A percentile compares a stretch with the other conserved stretches of the same genome.
Conservation (phyloP, 2,113 vertebrate genomes). For the Psephotus haematonotus region DNA sequence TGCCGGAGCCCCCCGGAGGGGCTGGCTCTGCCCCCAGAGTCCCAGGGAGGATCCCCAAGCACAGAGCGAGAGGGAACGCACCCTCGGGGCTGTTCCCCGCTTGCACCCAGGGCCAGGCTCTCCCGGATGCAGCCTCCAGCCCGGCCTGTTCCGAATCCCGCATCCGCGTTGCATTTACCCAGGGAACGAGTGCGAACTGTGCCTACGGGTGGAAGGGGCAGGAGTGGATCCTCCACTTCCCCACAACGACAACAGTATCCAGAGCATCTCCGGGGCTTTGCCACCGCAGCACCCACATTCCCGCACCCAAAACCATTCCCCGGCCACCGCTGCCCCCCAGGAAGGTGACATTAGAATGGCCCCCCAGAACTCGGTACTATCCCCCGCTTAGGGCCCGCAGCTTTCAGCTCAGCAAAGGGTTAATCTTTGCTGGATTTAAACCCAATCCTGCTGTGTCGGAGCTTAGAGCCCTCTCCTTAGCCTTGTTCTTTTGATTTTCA, state of each 20-base stretch:
- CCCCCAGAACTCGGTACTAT: not conserved
- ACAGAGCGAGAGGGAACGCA: accelerated
- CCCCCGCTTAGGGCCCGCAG: not conserved
- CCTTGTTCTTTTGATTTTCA: conserved; percentile 64
- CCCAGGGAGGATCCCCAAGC: not conserved
- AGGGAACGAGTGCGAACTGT: not conserved
- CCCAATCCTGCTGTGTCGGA: conserved; percentile 61
- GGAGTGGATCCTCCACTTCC: not conserved
- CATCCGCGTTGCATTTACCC: not conserved
- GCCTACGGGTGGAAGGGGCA: not conserved
- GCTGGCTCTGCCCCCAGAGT: not conserved
- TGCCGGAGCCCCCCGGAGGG: not conserved
- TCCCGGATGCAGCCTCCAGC: not conserved
- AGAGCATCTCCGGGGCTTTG: not conserved
- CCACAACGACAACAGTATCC: accelerated
- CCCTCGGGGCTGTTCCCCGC: not conserved
- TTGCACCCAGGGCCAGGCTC: not conserved
- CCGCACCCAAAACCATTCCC: not conserved
- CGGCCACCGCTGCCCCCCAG: not conserved
- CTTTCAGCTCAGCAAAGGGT: conserved; percentile 43
- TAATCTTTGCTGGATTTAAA: conserved; percentile 62
- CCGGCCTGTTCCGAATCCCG: not conserved
- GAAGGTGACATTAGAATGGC: not conserved
- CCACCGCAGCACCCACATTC: not conserved
- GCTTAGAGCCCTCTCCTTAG: conserved; percentile 61